Evolutionary conservation across 2,113 vertebrate genomes (phyloP).

Genomic region (Callopanchax toddi): DNA sequence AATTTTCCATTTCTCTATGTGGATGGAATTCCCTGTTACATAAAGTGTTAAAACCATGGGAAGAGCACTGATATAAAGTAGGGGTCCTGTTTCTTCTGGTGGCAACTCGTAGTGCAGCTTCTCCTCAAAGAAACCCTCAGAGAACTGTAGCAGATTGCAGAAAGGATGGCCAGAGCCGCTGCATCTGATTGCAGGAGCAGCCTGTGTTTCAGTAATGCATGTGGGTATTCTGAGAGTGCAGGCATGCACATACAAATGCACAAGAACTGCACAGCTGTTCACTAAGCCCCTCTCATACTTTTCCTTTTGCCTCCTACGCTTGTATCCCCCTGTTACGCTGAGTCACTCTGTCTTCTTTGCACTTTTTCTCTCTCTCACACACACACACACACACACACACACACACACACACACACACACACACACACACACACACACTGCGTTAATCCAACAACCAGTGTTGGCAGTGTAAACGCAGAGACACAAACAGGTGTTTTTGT

Average conservation of each 20-base stretch:
- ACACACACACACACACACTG: constrained; percentile 5
- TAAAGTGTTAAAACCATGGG: constrained; percentile 67
- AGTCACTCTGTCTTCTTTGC: constrained; percentile 51
- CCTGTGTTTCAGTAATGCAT: constrained; percentile 46
- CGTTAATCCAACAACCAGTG: constrained; percentile 16
- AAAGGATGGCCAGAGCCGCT: constrained; percentile 19
- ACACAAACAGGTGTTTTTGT: constrained; percentile 47
- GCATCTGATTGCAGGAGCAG: constrained; percentile 50
- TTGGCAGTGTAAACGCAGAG: constrained; percentile 27
- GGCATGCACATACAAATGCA: constrained; percentile 33
- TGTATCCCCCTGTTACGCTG: constrained; percentile 57
- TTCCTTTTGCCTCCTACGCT: constrained; percentile 62
- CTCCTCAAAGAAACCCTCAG: constrained; percentile 33
- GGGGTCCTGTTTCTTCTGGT: constrained; percentile 58
- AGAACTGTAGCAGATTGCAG: constrained; percentile 20
- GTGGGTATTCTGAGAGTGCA: constrained; percentile 52
- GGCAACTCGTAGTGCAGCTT: constrained; percentile 38
- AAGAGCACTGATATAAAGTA: constrained; percentile 63
- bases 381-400: constrained; percentile 8
- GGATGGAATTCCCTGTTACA: constrained; percentile 66
- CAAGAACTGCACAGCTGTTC: constrained; percentile 66
- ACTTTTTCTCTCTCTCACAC: constrained; percentile 6
- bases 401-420: too few species aligned
- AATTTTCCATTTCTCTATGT: constrained; percentile 68
- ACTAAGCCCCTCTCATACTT: constrained; percentile 51